Evolutionary conservation across 2,888 invertebrate genomes (phyloP), one percentile per base, ranked within the genome.

Genomic region (Tenthredo amoena): DNA sequence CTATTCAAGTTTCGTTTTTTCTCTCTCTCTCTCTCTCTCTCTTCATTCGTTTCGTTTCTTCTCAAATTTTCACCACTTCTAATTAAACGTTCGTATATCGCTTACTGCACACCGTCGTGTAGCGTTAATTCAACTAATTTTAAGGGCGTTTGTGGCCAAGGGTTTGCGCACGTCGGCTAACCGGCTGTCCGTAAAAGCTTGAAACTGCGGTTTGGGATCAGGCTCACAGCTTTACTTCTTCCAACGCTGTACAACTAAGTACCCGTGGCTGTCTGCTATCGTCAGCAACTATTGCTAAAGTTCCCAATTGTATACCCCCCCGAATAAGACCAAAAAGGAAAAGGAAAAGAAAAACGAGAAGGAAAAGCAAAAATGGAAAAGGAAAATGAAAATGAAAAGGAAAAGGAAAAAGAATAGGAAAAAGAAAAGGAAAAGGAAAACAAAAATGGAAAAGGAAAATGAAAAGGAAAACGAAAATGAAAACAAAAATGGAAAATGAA

Each of bases 131-230:
- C 79, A 83, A 86, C 85, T 84, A 85, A 86, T 87, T 88, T 86
- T 84, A 84, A 87, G 86, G 91, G 90, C 68, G 68, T 68, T 90
- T 89, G 90, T 87, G 88, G 87, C 89, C 91, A 90, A 90, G 90
- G 91, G 90, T 90, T 89, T 87, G 12, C 62, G 12, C 62, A 26
- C 26, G 21, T 62, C 87, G 88, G 85, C 84, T 37, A 47, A 50
- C 26, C 91, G 91, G 91, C 90, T 91, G 89, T 84, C 87, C 85
- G 43, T 74, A 74, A 74, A 26, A 74, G 72, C 15, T 74, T 26
- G 72, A 74, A 40, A n/a, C 40, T 18, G 5, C 72, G 40, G 10
- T 34, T 47, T 47, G 12, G 47, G 12, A 47, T 47, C 47, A 2
- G 47, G 47, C 47, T 47, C 15, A 47, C 47, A 47, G 15, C 47